Evolutionary conservation across 2,888 invertebrate genomes (phyloP).

Genomic region (Epirrhoe alternata): DNA sequence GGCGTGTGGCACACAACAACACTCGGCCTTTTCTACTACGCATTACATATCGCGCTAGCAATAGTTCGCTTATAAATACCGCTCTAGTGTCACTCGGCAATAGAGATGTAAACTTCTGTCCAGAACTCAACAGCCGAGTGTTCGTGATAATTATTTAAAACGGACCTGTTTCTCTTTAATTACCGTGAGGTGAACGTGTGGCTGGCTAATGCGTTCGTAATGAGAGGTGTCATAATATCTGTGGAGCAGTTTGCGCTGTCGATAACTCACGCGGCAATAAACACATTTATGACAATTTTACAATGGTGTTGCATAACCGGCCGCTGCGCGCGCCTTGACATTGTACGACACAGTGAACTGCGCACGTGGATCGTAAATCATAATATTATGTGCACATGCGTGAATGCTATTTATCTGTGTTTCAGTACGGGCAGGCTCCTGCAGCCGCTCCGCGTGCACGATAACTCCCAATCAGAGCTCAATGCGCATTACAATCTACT

Average conservation of each 20-base stretch:
- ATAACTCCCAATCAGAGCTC: constrained; percentile 6
- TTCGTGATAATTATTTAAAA: constrained; percentile 36
- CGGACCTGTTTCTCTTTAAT: constrained; percentile 28
- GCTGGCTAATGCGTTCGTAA: constrained; percentile 30
- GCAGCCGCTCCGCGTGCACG: constrained; percentile 18
- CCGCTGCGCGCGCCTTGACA: constrained; percentile 75
- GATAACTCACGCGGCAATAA: constrained; percentile 59
- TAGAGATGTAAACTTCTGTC: constrained; percentile 34
- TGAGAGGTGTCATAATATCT: constrained; percentile 43
- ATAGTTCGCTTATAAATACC: constrained; percentile 35
- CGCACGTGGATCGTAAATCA: constrained; percentile 80
- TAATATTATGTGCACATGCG: constrained; percentile 55
- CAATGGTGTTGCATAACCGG: constrained; percentile 75
- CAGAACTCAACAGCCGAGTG: constrained; percentile 31
- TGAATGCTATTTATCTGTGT: constrained; percentile 43
- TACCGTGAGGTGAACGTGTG: constrained; percentile 16
- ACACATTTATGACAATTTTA: constrained; percentile 76
- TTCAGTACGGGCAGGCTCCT: constrained; percentile 28
- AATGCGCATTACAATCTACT: constrained; percentile 6
- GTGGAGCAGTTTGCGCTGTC: constrained; percentile 43
- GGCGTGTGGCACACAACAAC: constrained; percentile 39
- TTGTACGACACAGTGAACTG: constrained; percentile 76
- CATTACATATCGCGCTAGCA: constrained; percentile 27
- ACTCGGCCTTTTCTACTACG: constrained; percentile 45
- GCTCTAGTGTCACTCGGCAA: constrained; percentile 30